Percentiles rank a stretch among this genome's conserved stretches.
These are phyloP conservation scores for Hemicordylus capensis DNA, from an alignment of 2,113 vertebrate genomes.

Conservation along the genomic window DNA sequence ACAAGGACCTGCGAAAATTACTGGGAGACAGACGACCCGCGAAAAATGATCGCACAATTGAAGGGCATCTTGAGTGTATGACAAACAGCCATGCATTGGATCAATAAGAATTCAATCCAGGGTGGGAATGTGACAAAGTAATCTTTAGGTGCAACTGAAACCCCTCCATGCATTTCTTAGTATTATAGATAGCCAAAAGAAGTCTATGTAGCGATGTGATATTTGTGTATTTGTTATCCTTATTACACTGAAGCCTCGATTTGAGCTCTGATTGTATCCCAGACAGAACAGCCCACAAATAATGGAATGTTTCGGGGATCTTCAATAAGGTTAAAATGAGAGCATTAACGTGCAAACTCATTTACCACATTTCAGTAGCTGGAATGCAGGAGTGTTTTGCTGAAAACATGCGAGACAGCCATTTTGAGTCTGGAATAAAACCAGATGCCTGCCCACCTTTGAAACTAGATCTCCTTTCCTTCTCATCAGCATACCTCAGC, in stretches of 20 bases:
- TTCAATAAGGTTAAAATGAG: neutral
- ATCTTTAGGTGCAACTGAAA: neutral
- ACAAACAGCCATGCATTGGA: neutral
- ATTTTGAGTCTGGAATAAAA: slow-evolving; percentile 65
- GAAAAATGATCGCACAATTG: neutral
- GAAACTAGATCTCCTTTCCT: neutral
- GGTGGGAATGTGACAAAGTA: neutral
- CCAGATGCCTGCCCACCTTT: neutral
- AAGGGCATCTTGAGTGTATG: neutral
- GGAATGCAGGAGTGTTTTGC: neutral
- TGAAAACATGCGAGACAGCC: slow-evolving; percentile 55
- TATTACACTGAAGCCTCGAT: neutral
- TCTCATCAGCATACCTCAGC: neutral
- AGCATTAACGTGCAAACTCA: neutral
- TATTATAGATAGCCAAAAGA: neutral
- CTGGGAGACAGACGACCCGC: no score
- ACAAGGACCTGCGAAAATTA: no score
- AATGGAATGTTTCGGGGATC: neutral
- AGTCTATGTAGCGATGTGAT: no score
- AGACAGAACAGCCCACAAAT: neutral
- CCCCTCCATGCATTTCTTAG: neutral
- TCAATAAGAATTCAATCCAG: neutral
- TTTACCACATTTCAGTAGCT: neutral
- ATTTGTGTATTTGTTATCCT: neutral
- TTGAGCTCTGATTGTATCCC: neutral